These are phyloP conservation scores for Limnephilus rhombicus DNA, from an alignment of 2,888 invertebrate species.

Conservation along the genomic window DNA sequence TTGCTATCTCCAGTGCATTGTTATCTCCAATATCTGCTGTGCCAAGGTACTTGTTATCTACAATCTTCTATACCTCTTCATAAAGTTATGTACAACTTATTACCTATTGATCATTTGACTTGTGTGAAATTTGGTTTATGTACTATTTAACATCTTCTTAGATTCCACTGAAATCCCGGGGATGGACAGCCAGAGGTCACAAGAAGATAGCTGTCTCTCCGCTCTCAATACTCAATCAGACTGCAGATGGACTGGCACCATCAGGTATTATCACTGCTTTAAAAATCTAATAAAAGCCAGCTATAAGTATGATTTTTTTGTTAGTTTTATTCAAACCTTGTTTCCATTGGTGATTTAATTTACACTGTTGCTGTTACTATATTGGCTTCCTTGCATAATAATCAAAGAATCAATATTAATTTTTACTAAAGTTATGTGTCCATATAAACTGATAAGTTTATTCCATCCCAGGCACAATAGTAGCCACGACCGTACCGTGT, in stretches of 20 bases:
- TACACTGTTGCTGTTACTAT: neutral
- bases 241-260: constrained; percentile 67
- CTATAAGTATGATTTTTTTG: too few relatives aligned
- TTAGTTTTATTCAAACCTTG: neutral
- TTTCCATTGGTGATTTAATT: neutral
- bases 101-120: neutral
- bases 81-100: neutral
- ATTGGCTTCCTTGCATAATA: neutral
- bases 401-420: neutral
- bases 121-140: constrained; percentile 8
- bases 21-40: constrained; percentile 51
- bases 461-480: constrained; percentile 58
- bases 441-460: neutral
- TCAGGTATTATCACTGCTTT: constrained; percentile 53
- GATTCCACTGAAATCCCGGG: constrained; percentile 80
- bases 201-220: constrained; percentile 78
- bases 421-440: too few relatives aligned
- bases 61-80: neutral
- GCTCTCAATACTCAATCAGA: constrained; percentile 72
- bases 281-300: too few relatives aligned
- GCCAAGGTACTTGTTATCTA: constrained; percentile 57
- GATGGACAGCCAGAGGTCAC: constrained; percentile 80
- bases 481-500: constrained; percentile 61
- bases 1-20: neutral
- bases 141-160: constrained; percentile 8